Percentiles rank a stretch among this genome's conserved stretches.
phyloP scores from a whole-genome alignment of 2,113 vertebrate genomes.

The Gobius niger region DNA sequence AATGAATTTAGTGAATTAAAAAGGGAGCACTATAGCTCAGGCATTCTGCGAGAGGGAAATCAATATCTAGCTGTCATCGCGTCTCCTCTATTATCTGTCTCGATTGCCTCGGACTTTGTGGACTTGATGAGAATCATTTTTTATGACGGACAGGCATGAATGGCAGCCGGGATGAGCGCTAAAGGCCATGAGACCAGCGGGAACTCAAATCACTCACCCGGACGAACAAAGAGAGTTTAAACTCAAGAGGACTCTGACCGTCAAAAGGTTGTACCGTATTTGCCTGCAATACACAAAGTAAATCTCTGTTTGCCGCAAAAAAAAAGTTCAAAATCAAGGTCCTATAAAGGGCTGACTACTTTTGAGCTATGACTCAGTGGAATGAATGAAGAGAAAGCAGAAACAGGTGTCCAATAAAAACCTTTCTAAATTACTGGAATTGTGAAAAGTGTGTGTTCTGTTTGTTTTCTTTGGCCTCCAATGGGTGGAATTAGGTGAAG shows the following conservation, averaged over 20 bases:
- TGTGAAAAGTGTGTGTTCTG: no score
- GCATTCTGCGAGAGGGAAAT: background rate
- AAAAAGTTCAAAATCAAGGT: no score
- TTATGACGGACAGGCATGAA: conserved; percentile 21
- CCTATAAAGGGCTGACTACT: no score
- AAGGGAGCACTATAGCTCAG: background rate
- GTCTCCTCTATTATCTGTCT: background rate
- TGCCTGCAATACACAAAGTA: no score
- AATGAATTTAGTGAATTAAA: conserved; percentile 8
- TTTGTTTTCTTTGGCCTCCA: no score
- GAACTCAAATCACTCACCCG: background rate
- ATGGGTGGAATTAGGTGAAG: no score
- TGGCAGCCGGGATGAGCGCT: conserved; percentile 4
- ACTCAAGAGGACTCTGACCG: background rate
- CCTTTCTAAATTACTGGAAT: no score
- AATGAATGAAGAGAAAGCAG: no score
- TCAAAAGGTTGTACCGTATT: background rate
- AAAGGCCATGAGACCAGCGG: conserved; percentile 13
- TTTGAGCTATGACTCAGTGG: no score
- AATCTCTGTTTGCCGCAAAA: no score
- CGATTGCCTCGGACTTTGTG: background rate
- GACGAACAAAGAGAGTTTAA: background rate
- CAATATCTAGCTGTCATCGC: conserved; percentile 11
- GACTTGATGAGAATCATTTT: conserved; percentile 21
- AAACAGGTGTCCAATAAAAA: no score